Evolutionary conservation across 2,113 vertebrate genomes (phyloP).

Genomic region (Trichomycterus rosablanca): DNA sequence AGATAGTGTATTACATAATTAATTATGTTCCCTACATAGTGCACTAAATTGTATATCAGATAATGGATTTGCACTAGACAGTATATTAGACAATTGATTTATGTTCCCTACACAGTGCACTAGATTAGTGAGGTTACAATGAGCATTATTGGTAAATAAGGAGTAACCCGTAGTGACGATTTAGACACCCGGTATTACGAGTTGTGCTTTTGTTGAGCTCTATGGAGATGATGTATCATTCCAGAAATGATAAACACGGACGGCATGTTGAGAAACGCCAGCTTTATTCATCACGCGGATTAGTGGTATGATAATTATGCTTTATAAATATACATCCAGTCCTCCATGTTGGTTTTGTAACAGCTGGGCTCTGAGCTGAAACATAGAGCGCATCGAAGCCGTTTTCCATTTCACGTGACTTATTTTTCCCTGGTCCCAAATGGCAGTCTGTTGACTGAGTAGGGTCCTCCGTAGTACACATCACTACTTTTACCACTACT

Average conservation of each 20-base stretch:
- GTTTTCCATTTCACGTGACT: background rate
- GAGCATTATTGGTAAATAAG: too few relatives aligned
- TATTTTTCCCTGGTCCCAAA: background rate
- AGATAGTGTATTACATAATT: too few relatives aligned
- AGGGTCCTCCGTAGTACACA: too few relatives aligned
- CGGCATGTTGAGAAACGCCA: background rate
- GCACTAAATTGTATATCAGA: too few relatives aligned
- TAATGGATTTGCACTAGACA: too few relatives aligned
- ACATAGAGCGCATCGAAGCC: background rate
- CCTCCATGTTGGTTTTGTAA: constrained; percentile 7
- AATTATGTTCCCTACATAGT: too few relatives aligned
- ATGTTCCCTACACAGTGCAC: too few relatives aligned
- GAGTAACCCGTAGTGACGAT: background rate
- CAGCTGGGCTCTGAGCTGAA: background rate
- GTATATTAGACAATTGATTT: too few relatives aligned
- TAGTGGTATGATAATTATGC: background rate
- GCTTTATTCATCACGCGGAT: background rate
- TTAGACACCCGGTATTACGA: background rate
- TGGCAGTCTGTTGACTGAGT: too few relatives aligned
- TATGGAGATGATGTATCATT: background rate
- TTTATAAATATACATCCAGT: background rate
- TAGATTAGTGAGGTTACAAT: too few relatives aligned
- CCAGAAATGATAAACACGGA: too few relatives aligned
- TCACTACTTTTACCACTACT: background rate
- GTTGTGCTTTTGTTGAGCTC: background rate